phyloP scores from a whole-genome alignment of 2,113 vertebrate species.

The Sapayoa aenigma region DNA sequence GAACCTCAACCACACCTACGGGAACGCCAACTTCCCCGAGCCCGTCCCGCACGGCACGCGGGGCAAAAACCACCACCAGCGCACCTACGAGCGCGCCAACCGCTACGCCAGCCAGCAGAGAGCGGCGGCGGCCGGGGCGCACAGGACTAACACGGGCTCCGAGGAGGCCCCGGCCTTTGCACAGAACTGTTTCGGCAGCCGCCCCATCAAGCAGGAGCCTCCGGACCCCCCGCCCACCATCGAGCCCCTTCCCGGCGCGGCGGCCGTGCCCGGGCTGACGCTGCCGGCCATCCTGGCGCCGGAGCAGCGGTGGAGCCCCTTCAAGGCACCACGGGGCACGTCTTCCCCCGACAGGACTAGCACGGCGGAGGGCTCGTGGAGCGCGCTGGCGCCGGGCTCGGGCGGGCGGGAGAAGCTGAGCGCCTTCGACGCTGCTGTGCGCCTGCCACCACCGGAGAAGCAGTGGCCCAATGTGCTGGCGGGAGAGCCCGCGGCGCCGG shows the following conservation, averaged over 20 bases:
- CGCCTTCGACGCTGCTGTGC: constrained; percentile 58
- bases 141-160: constrained; percentile 64
- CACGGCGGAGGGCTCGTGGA: constrained; percentile 70
- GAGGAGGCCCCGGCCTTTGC: constrained; percentile 72
- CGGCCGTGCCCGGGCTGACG: background rate
- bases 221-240: constrained; percentile 75
- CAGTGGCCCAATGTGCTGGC: constrained; percentile 4
- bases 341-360: constrained; percentile 73
- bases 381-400: constrained; percentile 28
- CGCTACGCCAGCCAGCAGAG: constrained; percentile 67
- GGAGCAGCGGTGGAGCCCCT: constrained; percentile 75
- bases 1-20: constrained; percentile 78
- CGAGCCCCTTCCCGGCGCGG: constrained; percentile 62
- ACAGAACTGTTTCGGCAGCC: constrained; percentile 74
- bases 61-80: constrained; percentile 74
- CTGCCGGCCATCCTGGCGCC: constrained; percentile 44
- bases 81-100: constrained; percentile 74
- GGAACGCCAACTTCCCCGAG: constrained; percentile 73
- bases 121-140: background rate
- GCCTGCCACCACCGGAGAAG: constrained; percentile 29
- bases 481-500: constrained; percentile 59
- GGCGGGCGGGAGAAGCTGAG: constrained; percentile 51
- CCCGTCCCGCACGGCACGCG: constrained; percentile 48
- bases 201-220: constrained; percentile 92
- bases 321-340: constrained; percentile 74